phyloP scores from a whole-genome alignment of 2,113 vertebrate species.

The Xenotilapia longispinis region DNA sequence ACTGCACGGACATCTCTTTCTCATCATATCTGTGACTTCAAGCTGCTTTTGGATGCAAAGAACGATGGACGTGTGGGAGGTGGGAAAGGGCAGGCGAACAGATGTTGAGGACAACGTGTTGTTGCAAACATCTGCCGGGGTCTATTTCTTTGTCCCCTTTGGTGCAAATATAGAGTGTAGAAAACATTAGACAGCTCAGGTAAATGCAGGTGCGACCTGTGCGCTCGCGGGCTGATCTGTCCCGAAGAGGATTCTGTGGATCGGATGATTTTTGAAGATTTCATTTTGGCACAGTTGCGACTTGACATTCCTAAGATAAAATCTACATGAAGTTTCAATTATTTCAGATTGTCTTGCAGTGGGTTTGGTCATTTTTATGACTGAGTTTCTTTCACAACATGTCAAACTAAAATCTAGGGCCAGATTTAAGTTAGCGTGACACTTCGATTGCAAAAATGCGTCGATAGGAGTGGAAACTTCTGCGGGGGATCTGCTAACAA shows the following conservation, averaged over 20 bases:
- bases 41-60: constrained; percentile 1
- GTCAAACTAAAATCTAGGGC: not conserved
- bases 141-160: not conserved
- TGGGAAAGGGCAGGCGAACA: not conserved
- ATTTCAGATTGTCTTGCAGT: not conserved
- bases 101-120: not conserved
- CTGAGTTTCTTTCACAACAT: not conserved
- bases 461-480: not conserved
- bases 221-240: not conserved
- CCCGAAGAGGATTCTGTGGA: not conserved
- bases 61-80: not conserved
- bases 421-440: not conserved
- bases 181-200: not conserved
- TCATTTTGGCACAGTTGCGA: not conserved
- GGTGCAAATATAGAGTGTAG: not conserved
- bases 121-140: not conserved
- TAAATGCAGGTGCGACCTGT: not conserved
- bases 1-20: not conserved
- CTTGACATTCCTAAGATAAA: not conserved
- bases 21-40: not conserved
- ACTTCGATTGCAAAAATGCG: not conserved
- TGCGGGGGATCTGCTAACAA: not conserved
- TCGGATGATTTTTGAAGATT: not conserved
- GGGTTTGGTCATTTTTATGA: not conserved
- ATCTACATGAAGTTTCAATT: not conserved